Evolutionary conservation across 2,113 vertebrate species (phyloP), one percentile per base, ranked within the genome.

Genomic region (Protobothrops mucrosquamatus): DNA sequence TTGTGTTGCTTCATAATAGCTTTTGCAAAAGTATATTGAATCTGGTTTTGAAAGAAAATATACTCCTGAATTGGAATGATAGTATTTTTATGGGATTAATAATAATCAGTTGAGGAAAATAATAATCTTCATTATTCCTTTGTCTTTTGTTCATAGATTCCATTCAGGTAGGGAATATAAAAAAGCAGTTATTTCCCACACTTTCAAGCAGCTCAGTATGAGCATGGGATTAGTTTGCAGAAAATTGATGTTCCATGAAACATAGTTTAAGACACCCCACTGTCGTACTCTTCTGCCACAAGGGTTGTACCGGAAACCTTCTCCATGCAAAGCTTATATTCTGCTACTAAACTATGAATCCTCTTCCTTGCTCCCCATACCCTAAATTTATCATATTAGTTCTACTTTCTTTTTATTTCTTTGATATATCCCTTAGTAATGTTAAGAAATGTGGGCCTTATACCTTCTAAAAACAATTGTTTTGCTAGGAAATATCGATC

Each of bases 1-100:
- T 94, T 96, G 94, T 92, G 81, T 91, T 94, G 94, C 94, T 97
- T 96, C 97, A 94, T 92, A 97, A 97, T 97, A 29, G 52, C 48
- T 26, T 14, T 52, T 6, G 29, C 48, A 24, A 29, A 81, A 39
- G 69, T 15, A 81, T 20, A 43, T 39, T 74, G 64, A n/a, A 74
- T 74, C n/a, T 74, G n/a, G n/a, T 34, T 74, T 39, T 81, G n/a
- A 81, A 81, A 1, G 74, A 10, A 81, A 81, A 43, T 43, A 81
- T 43, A 43, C 18, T 81, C 74, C 74, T 43, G 74, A 39, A 81
- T 81, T 81, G 18, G 34, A 81, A 22, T 81, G 34, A 81, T 0
- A 1, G 34, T 81, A 81, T 81, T 43, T 81, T 22, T 81, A 43
- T 43, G 39, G 8, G 74, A 81, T 81, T 81, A 43, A 81, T 81